Evolutionary conservation across 2,113 vertebrate species (phyloP).

Genomic region (Hyperopisus bebe): DNA sequence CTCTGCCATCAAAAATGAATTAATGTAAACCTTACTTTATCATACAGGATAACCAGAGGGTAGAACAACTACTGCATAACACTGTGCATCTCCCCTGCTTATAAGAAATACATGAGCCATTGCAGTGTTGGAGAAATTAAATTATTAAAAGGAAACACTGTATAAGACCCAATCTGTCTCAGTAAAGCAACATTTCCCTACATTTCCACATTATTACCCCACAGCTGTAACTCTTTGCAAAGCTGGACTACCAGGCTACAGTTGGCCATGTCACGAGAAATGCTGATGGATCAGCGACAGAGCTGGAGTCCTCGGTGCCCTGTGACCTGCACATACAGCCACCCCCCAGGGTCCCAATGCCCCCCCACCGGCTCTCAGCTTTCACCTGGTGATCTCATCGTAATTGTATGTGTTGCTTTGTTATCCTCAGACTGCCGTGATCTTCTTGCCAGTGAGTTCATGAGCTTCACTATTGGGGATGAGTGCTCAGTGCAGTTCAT

Average conservation of each 20-base stretch:
- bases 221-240: conserved; percentile 57
- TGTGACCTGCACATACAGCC: not conserved
- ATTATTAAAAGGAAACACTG: conserved; percentile 77
- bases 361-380: not conserved
- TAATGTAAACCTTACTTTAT: conserved; percentile 29
- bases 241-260: conserved; percentile 51
- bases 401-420: not conserved
- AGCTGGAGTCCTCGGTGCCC: not conserved
- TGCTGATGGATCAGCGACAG: not conserved
- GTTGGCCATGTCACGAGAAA: conserved; percentile 56
- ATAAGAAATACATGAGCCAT: conserved; percentile 66
- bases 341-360: not conserved
- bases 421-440: conserved; percentile 45
- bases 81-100: conserved; percentile 44
- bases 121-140: conserved; percentile 64
- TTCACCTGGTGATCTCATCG: conserved; percentile 12
- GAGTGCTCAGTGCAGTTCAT: conserved; percentile 70
- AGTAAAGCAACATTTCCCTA: conserved; percentile 64
- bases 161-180: conserved; percentile 68
- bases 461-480: conserved; percentile 58
- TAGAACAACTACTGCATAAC: conserved; percentile 37
- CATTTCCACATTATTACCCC: conserved; percentile 61
- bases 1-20: conserved; percentile 25
- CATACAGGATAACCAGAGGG: conserved; percentile 15
- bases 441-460: conserved; percentile 61